A percentile compares a stretch with the other conserved stretches of the same genome.
Evolutionary conservation across 2,113 vertebrate species (phyloP).

Genomic region (Gymnocephalus cernua): DNA sequence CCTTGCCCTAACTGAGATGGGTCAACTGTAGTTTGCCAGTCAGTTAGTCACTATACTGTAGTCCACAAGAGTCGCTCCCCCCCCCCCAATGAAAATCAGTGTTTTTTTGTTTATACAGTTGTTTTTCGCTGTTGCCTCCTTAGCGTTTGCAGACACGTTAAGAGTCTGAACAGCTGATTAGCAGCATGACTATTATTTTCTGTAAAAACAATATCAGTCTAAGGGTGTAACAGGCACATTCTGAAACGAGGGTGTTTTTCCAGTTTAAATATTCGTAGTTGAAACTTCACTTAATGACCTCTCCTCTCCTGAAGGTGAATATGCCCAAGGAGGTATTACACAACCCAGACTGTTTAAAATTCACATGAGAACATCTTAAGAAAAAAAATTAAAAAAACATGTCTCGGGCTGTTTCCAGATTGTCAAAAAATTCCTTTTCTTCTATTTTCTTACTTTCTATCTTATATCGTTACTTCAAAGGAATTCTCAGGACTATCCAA

Average conservation of each 20-base stretch:
- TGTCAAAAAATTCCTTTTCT: constrained; percentile 1
- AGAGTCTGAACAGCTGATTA: constrained; percentile 22
- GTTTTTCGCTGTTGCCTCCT: neutral
- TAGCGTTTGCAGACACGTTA: neutral
- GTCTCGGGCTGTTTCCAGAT: neutral
- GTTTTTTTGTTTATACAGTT: neutral
- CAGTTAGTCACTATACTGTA: neutral
- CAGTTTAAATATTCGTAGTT: constrained; percentile 1
- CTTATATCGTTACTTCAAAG: constrained; percentile 9
- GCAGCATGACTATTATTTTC: constrained; percentile 20
- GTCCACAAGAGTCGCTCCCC: neutral
- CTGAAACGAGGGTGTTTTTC: neutral
- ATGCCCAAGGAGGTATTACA: neutral
- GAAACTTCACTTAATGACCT: neutral
- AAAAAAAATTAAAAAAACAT: neutral
- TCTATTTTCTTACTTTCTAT: neutral
- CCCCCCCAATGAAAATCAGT: neutral
- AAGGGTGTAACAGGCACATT: neutral
- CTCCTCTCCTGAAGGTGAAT: neutral
- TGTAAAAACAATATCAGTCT: neutral
- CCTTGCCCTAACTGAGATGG: neutral
- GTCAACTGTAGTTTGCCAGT: neutral
- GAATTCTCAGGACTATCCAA: constrained; percentile 14
- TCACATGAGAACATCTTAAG: neutral
- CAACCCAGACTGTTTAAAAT: neutral